phyloP scores from a whole-genome alignment of 2,888 invertebrate species.

The Scaptomyza flava region DNA sequence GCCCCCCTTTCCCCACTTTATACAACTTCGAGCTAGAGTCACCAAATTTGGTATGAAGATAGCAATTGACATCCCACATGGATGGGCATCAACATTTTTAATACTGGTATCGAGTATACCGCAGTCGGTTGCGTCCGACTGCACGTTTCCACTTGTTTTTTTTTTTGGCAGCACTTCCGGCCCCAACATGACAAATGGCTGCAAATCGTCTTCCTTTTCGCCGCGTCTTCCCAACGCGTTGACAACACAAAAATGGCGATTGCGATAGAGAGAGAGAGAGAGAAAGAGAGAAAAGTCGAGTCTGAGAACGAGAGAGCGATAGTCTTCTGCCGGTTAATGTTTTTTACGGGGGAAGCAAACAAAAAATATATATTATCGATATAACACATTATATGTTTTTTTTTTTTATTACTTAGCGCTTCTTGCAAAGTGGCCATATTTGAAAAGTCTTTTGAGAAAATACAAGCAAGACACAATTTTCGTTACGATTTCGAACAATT shows the following conservation, averaged over 20 bases:
- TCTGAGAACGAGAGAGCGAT: neutral
- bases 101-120: too few relatives aligned
- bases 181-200: constrained; percentile 76
- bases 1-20: too few relatives aligned
- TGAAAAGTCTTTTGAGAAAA: constrained; percentile 21
- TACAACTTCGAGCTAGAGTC: too few relatives aligned
- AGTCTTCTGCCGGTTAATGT: neutral
- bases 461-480: neutral
- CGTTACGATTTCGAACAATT: neutral
- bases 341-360: neutral
- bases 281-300: constrained; percentile 3
- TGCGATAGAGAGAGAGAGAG: constrained; percentile 5
- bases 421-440: constrained; percentile 40
- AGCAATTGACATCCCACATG: too few relatives aligned
- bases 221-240: constrained; percentile 60
- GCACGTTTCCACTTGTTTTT: too few relatives aligned
- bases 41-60: too few relatives aligned
- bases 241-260: constrained; percentile 66
- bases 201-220: constrained; percentile 80
- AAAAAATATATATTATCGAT: constrained; percentile 62
- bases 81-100: too few relatives aligned
- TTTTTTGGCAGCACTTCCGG: constrained; percentile 63
- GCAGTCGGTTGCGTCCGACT: too few relatives aligned
- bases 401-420: constrained; percentile 78
- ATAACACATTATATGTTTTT: constrained; percentile 76